Base-by-base conservation (phyloP, 2,113 vertebrate genomes). In the Octodon degus region DNA sequence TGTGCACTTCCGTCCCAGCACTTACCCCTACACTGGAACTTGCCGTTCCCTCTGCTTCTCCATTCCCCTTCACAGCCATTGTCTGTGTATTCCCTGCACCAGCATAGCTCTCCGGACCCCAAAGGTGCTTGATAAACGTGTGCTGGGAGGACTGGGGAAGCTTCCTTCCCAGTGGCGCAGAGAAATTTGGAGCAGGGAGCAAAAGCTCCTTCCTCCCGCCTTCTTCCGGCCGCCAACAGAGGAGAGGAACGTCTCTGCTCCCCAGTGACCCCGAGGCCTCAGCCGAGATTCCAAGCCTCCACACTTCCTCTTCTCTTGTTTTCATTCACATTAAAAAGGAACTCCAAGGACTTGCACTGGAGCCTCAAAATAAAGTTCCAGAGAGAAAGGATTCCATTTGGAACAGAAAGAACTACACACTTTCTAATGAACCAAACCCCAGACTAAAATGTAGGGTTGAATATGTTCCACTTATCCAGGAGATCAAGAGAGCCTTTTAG, bases 301-400 rank as follows among this genome's bases (percentile, higher is more conserved):
- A 84, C 95, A 96, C 37, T 0, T 4, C 94, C 95, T 97, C 14
- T 72, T 70, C 85, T 96, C 82, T 90, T 93, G 30, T 96, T 98
- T 96, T 85, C 90, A 95, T 95, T 97, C 86, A 47, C 95, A 83
- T 94, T 96, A 58, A 81, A 96, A 96, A 90, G 72, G 95, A 96
- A 92, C 88, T 76, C 50, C 67, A 77, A 25, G 70, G 87, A 53
- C 86, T 88, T 77, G 85, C 89, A 96, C 85, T 16, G 47, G 94
- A n/a, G 81, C 27, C 95, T 91, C 92, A 83, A 90, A 88, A 80
- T 81, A 81, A 76, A 1, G 95, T 89, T 40, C 79, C 9, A 34
- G 3, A 90, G 77, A 81, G 89, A 97, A 94, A 96, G 11, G 95
- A 94, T 92, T 96, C 55, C 47, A 11, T 90, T 37, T 63, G 97